Evolutionary conservation across 2,888 invertebrate genomes (phyloP).

Genomic region (Calephelis perditalis): DNA sequence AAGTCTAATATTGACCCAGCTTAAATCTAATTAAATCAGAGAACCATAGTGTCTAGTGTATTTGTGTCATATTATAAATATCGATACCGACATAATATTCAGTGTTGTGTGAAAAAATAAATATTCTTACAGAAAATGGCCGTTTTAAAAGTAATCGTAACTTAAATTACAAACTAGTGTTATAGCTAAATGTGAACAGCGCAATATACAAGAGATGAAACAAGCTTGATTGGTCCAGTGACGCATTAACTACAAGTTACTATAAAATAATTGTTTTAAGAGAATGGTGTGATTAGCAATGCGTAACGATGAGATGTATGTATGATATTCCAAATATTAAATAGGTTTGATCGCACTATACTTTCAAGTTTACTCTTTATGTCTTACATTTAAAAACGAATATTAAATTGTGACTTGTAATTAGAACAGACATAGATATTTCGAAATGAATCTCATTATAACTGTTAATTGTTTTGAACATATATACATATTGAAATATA

Average conservation of each 20-base stretch:
- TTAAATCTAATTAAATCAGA: no score
- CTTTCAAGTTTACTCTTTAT: no score
- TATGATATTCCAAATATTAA: not conserved
- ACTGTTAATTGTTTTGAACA: no score
- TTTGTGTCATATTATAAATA: not conserved
- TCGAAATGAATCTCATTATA: no score
- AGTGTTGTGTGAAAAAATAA: slow-evolving; percentile 4
- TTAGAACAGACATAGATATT: no score
- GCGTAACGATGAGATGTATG: not conserved
- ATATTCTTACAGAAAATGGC: slow-evolving; percentile 1
- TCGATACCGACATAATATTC: not conserved
- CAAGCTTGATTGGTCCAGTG: slow-evolving; percentile 19
- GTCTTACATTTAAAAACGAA: no score
- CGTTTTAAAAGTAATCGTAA: not conserved
- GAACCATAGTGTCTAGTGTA: not conserved
- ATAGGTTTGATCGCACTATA: no score
- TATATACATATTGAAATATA: no score
- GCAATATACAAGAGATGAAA: slow-evolving; percentile 4
- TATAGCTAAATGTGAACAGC: not conserved
- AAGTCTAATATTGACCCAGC: no score
- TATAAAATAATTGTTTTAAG: slow-evolving; percentile 9
- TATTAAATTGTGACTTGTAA: no score
- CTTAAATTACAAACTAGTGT: slow-evolving; percentile 1
- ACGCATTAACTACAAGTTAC: slow-evolving; percentile 13
- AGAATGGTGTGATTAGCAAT: not conserved